Base-by-base conservation (phyloP, 1,140 invertebrate genomes). In the Caenorhabditis inopinata region DNA sequence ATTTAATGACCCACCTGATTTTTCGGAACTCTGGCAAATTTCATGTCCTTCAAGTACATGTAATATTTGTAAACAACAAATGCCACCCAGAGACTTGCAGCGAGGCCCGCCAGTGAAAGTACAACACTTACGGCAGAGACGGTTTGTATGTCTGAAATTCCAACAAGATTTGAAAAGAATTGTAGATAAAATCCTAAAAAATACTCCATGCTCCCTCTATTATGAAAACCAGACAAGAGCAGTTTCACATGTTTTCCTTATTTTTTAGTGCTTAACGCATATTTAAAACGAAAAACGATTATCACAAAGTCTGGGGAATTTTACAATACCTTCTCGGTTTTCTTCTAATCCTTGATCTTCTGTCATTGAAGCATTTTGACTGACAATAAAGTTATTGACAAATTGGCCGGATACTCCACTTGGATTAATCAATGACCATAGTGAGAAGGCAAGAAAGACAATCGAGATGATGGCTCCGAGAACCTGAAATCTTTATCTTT, bases 21-120 rank as follows among this genome's bases (percentile, higher is more conserved):
- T 35, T 53, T 79, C 21, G 78, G 78, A 27, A 68, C 58, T 42
- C 78, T 46, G 0, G 78, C 78, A 3, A 49, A 38, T 38, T 79
- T 79, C 78, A 79, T 79, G 62, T 79, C 48, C 21, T 45, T 48
- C 18, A 79, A 35, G 48, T 79, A 79, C 35, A 75, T 62, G 62
- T 48, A 79, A 49, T 79, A 79, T 58, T 79, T 79, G 78, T 74
- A 79, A 45, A 79, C 62, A 32, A 74, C 48, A 27, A 79, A 32
- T n/a, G 38, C 58, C 4, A 79, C 53, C 78, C 78, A 79, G n/a
- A 74, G 11, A 35, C 78, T 68, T 6, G 58, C 27, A 12, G 78
- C 78, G 21, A 79, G 35, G 18, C 35, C 68, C 14, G 46, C 42
- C 32, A 79, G 23, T 1, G 62, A 21, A 3, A 74, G 11, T 12